A percentile compares a stretch with the other conserved stretches of the same genome.
phyloP scores from a whole-genome alignment of 2,888 invertebrate species.

The Stenchaetothrips biformis region DNA sequence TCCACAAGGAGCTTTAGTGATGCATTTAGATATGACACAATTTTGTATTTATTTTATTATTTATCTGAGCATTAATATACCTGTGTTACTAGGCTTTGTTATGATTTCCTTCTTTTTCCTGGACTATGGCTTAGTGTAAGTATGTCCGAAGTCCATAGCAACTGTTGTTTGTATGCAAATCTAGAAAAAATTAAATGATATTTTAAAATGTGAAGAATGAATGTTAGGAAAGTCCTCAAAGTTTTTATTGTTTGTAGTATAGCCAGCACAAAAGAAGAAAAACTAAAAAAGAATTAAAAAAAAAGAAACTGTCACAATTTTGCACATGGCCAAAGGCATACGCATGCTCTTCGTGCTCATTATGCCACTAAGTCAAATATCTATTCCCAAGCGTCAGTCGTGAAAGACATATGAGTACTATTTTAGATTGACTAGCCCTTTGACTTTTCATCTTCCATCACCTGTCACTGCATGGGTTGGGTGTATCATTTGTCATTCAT shows the following conservation, averaged over 20 bases:
- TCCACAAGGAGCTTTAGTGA: neutral
- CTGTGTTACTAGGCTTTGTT: conserved; percentile 2
- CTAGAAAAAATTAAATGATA: neutral
- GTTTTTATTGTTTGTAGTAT: neutral
- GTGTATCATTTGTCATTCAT: no score
- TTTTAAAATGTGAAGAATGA: neutral
- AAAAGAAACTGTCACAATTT: no score
- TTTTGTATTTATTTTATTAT: conserved; percentile 17
- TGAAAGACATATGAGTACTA: no score
- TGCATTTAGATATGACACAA: conserved; percentile 1
- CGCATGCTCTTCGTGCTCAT: no score
- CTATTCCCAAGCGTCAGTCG: no score
- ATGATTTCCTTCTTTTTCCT: neutral
- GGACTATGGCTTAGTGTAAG: neutral
- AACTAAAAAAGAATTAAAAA: no score
- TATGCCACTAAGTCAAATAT: no score
- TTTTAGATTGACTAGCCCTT: no score
- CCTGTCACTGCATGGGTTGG: no score
- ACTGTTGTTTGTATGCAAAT: conserved; percentile 19
- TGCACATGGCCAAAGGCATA: no score
- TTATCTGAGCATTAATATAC: neutral
- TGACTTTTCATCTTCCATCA: no score
- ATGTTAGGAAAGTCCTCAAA: neutral
- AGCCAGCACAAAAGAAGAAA: neutral
- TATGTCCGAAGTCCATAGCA: neutral